Evolutionary conservation across 2,888 invertebrate species (phyloP).

Genomic region (Hyles lineata): DNA sequence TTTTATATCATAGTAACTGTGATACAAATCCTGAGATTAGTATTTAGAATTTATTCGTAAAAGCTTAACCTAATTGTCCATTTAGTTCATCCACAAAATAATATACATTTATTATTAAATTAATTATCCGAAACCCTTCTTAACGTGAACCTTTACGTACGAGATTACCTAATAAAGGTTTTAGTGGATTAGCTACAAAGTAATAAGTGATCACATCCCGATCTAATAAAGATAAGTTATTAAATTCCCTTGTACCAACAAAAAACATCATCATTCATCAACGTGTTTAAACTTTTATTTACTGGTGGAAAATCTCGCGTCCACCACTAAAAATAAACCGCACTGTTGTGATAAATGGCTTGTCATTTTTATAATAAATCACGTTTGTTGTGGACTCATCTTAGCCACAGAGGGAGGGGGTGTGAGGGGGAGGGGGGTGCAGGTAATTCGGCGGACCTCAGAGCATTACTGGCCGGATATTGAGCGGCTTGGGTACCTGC

Average conservation of each 20-base stretch:
- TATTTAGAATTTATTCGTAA: no score
- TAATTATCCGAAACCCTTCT: no score
- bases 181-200: no score
- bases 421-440: slow-evolving; percentile 10
- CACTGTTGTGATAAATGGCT: slow-evolving; percentile 20
- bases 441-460: slow-evolving; percentile 37
- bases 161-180: no score
- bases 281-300: slow-evolving; percentile 2
- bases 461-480: slow-evolving; percentile 49
- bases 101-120: no score
- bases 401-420: not conserved
- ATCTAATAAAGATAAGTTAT: not conserved
- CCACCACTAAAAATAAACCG: not conserved
- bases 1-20: no score
- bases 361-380: slow-evolving; percentile 30
- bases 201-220: no score
- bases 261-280: slow-evolving; percentile 1
- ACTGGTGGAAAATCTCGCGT: not conserved
- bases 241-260: not conserved
- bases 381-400: slow-evolving; percentile 25
- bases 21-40: no score
- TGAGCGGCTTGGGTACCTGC: slow-evolving; percentile 43
- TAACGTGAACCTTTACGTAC: no score
- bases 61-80: no score
- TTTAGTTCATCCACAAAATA: no score